These are phyloP conservation scores for Prochilodus magdalenae DNA, from an alignment of 2,113 vertebrate species.

Conservation along the genomic window DNA sequence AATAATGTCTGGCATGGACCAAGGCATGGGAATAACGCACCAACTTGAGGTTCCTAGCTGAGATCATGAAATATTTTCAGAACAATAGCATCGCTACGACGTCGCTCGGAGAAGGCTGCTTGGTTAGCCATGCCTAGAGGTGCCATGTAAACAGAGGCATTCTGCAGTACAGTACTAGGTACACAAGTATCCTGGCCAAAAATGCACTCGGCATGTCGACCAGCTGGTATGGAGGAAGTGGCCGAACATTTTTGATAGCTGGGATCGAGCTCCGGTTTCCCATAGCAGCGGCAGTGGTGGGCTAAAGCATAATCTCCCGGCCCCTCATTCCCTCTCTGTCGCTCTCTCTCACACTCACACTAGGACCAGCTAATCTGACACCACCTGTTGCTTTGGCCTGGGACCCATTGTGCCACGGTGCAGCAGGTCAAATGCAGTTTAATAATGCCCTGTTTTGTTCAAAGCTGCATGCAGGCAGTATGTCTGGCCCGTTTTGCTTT, in stretches of 20 bases:
- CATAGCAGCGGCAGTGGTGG: slow-evolving; percentile 33
- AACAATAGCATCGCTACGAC: not conserved
- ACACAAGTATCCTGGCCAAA: slow-evolving; percentile 12
- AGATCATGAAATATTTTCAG: slow-evolving; percentile 13
- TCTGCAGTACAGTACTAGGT: not conserved
- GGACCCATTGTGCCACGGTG: slow-evolving; percentile 51
- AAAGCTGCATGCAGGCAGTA: not conserved
- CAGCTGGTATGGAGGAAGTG: slow-evolving; percentile 53
- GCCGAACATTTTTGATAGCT: slow-evolving; percentile 60
- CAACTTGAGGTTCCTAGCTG: slow-evolving; percentile 2
- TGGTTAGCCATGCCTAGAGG: not conserved
- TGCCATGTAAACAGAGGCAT: slow-evolving; percentile 28
- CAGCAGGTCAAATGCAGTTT: slow-evolving; percentile 53
- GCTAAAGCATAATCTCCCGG: slow-evolving; percentile 50
- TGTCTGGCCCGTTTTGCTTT: too few relatives aligned
- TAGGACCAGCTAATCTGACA: slow-evolving; percentile 68
- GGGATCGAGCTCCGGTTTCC: slow-evolving; percentile 59
- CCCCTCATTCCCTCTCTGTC: slow-evolving; percentile 18
- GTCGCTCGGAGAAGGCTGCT: not conserved
- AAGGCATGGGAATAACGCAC: slow-evolving; percentile 1
- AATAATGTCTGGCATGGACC: slow-evolving; percentile 31
- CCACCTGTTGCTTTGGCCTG: slow-evolving; percentile 73
- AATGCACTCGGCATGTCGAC: slow-evolving; percentile 1
- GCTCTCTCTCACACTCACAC: slow-evolving; percentile 57
- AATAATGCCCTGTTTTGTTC: slow-evolving; percentile 24